Evolutionary conservation across 1,140 invertebrate genomes (phyloP).

Genomic region (Drosophila willistoni): DNA sequence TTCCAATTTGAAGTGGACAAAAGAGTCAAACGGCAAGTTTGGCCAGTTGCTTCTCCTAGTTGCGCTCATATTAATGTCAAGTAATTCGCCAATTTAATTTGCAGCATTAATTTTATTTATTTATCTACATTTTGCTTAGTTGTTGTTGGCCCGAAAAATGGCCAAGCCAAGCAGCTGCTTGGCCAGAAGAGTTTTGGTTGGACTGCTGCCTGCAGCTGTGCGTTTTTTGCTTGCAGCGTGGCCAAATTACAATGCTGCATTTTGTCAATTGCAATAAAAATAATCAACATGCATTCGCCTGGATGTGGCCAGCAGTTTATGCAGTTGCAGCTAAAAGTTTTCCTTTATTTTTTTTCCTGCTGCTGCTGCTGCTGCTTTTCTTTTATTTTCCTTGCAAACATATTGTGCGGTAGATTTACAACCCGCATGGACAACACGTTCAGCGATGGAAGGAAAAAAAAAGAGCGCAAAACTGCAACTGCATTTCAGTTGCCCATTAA

Average conservation of each 20-base stretch:
- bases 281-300: slow-evolving; percentile 56
- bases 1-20: background rate
- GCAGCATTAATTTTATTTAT: slow-evolving; percentile 47
- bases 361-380: slow-evolving; percentile 13
- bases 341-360: background rate
- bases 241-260: slow-evolving; percentile 43
- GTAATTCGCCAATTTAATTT: slow-evolving; percentile 63
- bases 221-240: background rate
- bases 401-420: slow-evolving; percentile 50
- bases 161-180: too few relatives aligned
- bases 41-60: slow-evolving; percentile 10
- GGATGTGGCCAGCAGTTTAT: slow-evolving; percentile 26
- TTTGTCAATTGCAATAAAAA: slow-evolving; percentile 71
- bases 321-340: slow-evolving; percentile 29
- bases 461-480: slow-evolving; percentile 44
- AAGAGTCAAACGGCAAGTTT: background rate
- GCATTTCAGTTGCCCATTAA: slow-evolving; percentile 62
- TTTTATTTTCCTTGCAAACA: slow-evolving; percentile 15
- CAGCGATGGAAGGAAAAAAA: slow-evolving; percentile 21
- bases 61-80: slow-evolving; percentile 47
- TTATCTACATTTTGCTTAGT: slow-evolving; percentile 2
- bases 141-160: background rate
- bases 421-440: slow-evolving; percentile 72
- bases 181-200: slow-evolving; percentile 6
- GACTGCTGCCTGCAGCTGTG: slow-evolving; percentile 26